These are phyloP conservation scores for Syrista parreyssii DNA, from an alignment of 2,888 invertebrate species.

Conservation along the genomic window DNA sequence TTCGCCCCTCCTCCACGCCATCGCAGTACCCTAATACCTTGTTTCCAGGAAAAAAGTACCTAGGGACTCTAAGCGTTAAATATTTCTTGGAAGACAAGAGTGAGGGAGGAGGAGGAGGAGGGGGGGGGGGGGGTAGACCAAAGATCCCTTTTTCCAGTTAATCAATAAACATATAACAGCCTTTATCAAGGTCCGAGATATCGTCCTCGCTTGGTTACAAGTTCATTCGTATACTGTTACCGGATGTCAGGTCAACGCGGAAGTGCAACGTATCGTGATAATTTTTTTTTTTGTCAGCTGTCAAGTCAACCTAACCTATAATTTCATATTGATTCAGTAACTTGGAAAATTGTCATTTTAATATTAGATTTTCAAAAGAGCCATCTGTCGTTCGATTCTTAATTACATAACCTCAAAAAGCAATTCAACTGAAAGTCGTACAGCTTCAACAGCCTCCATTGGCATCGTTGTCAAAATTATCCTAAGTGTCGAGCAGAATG, in stretches of 20 bases:
- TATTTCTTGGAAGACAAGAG: not conserved
- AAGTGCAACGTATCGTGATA: not conserved
- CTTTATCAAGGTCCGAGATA: not conserved
- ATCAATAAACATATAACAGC: not conserved
- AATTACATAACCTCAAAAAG: not conserved
- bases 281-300: not conserved
- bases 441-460: too few relatives aligned
- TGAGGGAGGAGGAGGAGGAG: too few relatives aligned
- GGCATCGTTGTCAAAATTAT: not conserved
- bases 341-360: not conserved
- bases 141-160: not conserved
- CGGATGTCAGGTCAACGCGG: not conserved
- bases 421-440: not conserved
- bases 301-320: not conserved
- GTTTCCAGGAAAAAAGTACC: not conserved
- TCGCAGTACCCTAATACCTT: not conserved
- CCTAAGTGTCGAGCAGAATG: not conserved
- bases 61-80: not conserved
- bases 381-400: not conserved
- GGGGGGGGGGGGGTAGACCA: not conserved
- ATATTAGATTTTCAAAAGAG: not conserved
- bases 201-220: not conserved
- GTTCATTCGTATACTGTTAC: not conserved
- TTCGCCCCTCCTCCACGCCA: too few relatives aligned
- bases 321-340: too few relatives aligned